Evolutionary conservation across 2,113 vertebrate genomes (phyloP).

Genomic region (Ailuropoda melanoleuca): DNA sequence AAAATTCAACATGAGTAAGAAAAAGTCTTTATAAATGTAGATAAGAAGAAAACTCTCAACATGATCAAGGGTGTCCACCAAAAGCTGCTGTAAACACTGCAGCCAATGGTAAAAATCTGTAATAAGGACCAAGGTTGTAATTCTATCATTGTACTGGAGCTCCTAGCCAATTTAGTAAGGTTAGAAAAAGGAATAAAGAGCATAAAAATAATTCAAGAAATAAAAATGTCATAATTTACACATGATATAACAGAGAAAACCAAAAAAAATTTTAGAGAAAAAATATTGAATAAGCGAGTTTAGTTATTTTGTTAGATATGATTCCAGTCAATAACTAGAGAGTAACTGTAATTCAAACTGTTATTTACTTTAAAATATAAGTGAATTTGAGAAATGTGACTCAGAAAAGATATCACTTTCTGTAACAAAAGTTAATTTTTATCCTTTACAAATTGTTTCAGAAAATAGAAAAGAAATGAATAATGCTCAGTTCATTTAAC

Average conservation of each 20-base stretch:
- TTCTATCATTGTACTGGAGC: neutral
- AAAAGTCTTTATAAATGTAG: neutral
- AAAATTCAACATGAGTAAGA: neutral
- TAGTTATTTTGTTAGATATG: neutral
- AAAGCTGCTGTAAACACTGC: neutral
- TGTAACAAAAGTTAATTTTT: neutral
- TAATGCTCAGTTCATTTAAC: neutral
- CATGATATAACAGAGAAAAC: neutral
- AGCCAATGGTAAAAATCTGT: neutral
- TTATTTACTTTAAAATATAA: neutral
- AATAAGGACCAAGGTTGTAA: neutral
- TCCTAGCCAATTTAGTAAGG: neutral
- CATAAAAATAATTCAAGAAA: neutral
- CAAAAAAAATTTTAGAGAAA: neutral
- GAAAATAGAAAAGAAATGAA: neutral
- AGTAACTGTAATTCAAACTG: neutral
- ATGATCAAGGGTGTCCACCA: neutral
- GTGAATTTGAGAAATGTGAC: neutral
- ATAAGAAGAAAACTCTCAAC: neutral
- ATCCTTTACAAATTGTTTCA: neutral
- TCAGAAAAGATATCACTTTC: neutral
- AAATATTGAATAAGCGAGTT: neutral
- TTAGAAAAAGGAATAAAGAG: neutral
- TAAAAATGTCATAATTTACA: neutral
- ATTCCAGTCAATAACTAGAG: neutral